phyloP scores from a whole-genome alignment of 1,140 invertebrate genomes.

The Leptinotarsa texana region DNA sequence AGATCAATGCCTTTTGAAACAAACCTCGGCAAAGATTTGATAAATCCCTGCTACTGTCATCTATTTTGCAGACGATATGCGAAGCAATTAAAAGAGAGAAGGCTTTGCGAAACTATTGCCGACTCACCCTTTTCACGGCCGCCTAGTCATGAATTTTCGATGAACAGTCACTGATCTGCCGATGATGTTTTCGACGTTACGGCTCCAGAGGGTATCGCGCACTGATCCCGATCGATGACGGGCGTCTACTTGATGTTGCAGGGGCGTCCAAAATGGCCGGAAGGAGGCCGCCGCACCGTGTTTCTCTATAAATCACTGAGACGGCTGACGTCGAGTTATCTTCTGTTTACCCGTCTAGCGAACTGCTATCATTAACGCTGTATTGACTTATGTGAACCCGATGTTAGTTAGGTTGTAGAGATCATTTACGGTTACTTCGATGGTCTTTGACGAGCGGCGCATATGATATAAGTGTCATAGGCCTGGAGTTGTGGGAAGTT shows the following conservation, averaged over 20 bases:
- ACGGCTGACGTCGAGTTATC: not conserved
- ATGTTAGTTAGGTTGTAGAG: not conserved
- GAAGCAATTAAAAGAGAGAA: not conserved
- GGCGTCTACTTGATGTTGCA: not conserved
- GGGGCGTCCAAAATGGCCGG: conserved; percentile 6
- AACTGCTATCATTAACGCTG: not conserved
- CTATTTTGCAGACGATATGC: too few relatives aligned
- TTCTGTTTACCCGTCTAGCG: not conserved
- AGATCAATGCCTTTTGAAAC: too few relatives aligned
- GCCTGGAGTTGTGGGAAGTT: not conserved
- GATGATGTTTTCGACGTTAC: conserved; percentile 5
- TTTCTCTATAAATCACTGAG: not conserved
- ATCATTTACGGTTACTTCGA: not conserved
- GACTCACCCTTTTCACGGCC: not conserved
- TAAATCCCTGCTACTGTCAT: too few relatives aligned
- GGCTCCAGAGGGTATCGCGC: conserved; percentile 9
- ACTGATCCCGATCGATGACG: conserved; percentile 26
- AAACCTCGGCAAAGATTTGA: too few relatives aligned
- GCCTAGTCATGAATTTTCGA: conserved; percentile 23
- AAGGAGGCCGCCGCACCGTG: not conserved
- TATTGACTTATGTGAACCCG: not conserved
- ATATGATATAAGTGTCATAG: not conserved
- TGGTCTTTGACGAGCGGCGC: not conserved
- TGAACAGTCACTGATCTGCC: conserved; percentile 9
- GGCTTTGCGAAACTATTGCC: conserved; percentile 7